Conservation (phyloP, 2,888 invertebrate species). For the Agapostemon virescens region DNA sequence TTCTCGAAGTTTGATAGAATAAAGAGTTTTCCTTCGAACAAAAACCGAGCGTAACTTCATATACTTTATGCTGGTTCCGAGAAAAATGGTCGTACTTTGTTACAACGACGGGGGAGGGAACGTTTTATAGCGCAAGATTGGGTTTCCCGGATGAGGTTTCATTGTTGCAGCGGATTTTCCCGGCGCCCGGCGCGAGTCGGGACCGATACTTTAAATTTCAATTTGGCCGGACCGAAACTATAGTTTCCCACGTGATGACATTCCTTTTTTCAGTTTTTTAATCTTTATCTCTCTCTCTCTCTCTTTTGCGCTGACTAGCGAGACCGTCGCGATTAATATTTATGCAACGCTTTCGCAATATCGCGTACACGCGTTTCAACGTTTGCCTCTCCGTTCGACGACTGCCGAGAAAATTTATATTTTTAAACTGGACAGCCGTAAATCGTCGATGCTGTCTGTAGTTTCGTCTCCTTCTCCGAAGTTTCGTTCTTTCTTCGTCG, state of each 20-base stretch:
- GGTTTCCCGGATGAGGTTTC: not conserved
- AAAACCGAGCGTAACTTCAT: conserved; percentile 7
- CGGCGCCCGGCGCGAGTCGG: not conserved
- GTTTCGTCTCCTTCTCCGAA: not conserved
- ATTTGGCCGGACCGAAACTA: not conserved
- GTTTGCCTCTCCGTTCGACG: not conserved
- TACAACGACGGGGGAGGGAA: not conserved
- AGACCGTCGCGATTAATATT: conserved; percentile 3
- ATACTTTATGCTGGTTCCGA: conserved; percentile 9
- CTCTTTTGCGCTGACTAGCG: too few relatives aligned
- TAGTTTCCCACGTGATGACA: too few relatives aligned
- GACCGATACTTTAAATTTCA: not conserved
- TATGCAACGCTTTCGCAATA: not conserved
- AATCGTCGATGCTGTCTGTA: not conserved
- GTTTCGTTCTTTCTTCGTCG: conserved; percentile 12
- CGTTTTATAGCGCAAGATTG: conserved; percentile 13
- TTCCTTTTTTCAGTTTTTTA: not conserved
- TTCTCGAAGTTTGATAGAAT: conserved; percentile 20
- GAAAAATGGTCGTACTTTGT: conserved; percentile 13
- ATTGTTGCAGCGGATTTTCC: not conserved
- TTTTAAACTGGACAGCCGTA: not conserved
- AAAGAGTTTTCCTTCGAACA: not conserved
- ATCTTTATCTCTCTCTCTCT: not conserved
- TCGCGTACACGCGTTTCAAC: not conserved
- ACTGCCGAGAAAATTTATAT: not conserved